phyloP scores from a whole-genome alignment of 2,797 vertebrate species.

The Antrozous pallidus region DNA sequence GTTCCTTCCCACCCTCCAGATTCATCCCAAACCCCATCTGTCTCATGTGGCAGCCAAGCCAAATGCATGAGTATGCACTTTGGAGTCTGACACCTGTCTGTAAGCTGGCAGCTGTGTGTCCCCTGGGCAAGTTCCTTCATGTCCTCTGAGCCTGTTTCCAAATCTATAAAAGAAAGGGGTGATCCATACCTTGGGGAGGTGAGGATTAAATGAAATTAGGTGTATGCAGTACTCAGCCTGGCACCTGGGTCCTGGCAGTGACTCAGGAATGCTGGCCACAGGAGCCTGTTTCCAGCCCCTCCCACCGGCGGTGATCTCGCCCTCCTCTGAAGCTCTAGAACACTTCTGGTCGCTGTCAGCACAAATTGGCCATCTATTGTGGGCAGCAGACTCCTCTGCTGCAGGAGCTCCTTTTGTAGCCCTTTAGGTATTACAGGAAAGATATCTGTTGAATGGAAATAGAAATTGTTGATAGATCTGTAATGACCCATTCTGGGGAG shows the following conservation, averaged over 20 bases:
- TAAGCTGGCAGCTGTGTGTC: background rate
- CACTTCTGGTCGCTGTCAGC: background rate
- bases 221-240: accelerated
- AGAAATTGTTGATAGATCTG: background rate
- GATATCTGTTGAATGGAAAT: background rate
- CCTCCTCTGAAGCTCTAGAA: background rate
- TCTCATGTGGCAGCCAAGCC: background rate
- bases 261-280: background rate
- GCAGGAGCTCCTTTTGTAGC: background rate
- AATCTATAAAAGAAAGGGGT: background rate
- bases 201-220: background rate
- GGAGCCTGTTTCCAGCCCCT: background rate
- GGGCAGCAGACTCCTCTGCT: background rate
- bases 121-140: background rate
- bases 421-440: background rate
- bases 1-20: background rate
- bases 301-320: background rate
- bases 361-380: background rate
- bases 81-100: background rate
- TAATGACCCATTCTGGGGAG: background rate
- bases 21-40: background rate
- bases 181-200: background rate
- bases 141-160: background rate
- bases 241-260: background rate
- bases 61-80: background rate